A percentile compares a stretch with the other conserved stretches of the same genome.
Evolutionary conservation across 2,797 vertebrate genomes (phyloP).

Genomic region (Centropyge bicolor): DNA sequence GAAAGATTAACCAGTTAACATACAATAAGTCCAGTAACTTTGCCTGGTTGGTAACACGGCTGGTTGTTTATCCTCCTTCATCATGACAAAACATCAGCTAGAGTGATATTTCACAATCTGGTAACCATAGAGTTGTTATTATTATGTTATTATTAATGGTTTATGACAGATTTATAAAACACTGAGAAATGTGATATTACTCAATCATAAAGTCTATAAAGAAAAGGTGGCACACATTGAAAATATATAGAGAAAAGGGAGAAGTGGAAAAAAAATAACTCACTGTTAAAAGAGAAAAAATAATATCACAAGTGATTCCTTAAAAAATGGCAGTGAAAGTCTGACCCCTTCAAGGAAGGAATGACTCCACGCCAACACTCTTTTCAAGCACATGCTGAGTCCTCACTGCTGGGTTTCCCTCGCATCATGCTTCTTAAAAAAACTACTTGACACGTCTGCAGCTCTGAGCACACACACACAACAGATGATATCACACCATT

Average conservation of each 20-base stretch:
- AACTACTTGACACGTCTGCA: slow-evolving; percentile 22
- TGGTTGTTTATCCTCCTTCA: neutral
- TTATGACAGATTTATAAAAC: neutral
- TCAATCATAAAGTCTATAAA: neutral
- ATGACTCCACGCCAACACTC: neutral
- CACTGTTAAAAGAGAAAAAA: neutral
- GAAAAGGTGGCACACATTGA: neutral
- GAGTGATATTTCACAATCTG: neutral
- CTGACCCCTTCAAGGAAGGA: neutral
- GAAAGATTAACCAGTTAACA: neutral
- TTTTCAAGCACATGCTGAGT: slow-evolving; percentile 3
- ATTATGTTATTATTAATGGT: no score
- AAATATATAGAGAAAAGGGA: neutral
- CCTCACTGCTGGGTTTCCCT: slow-evolving; percentile 25
- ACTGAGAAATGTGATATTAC: neutral
- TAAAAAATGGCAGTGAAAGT: neutral
- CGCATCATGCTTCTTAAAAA: slow-evolving; percentile 12
- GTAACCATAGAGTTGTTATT: neutral
- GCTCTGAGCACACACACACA: slow-evolving; percentile 1
- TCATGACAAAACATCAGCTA: neutral
- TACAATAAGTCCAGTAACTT: neutral
- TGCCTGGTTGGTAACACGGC: neutral
- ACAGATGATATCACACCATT: neutral
- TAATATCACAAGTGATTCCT: neutral
- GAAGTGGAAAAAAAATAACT: neutral